These are phyloP conservation scores for Tinea trinotella DNA, from an alignment of 2,888 invertebrate genomes.

Conservation along the genomic window DNA sequence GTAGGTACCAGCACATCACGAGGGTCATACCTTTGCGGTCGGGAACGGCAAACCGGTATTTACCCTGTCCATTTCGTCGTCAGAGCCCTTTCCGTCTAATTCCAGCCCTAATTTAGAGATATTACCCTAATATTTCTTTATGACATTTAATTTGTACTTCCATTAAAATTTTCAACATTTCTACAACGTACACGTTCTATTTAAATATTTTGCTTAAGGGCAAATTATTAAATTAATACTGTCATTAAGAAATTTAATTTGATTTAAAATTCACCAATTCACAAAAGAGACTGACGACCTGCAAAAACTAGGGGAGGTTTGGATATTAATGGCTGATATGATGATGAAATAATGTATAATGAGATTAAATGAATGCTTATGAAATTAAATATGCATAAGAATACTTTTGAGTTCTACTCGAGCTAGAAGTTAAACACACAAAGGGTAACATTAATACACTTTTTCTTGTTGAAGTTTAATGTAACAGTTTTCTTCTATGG, in stretches of 20 bases:
- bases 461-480: background rate
- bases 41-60: constrained; percentile 7
- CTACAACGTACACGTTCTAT: background rate
- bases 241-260: no score
- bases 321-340: no score
- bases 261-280: no score
- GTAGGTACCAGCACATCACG: background rate
- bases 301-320: no score
- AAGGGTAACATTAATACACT: background rate
- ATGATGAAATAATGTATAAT: no score
- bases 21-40: constrained; percentile 15
- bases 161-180: constrained; percentile 16
- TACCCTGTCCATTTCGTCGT: constrained; percentile 17
- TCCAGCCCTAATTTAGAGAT: constrained; percentile 22
- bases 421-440: background rate
- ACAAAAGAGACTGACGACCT: no score
- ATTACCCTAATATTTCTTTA: constrained; percentile 26
- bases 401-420: background rate
- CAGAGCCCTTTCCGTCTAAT: constrained; percentile 17
- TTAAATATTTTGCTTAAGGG: background rate
- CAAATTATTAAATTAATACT: no score
- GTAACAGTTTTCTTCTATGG: background rate
- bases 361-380: no score
- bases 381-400: background rate
- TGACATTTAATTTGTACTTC: constrained; percentile 21